These are phyloP conservation scores for Philotrypesis tridentata DNA, from an alignment of 1,140 invertebrate species.

Conservation along the genomic window DNA sequence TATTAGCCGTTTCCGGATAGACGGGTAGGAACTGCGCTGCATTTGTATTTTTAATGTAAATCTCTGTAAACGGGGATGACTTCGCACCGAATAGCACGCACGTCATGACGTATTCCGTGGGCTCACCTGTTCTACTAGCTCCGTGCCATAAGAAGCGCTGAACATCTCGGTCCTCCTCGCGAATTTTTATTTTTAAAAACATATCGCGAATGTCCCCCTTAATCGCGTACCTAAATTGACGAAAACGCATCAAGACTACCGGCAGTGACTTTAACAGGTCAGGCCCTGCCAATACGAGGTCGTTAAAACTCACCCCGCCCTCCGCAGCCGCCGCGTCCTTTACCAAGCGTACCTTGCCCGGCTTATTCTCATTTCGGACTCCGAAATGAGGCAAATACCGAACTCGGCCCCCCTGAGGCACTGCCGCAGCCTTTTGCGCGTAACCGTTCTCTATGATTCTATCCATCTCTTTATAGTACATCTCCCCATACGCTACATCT, in stretches of 20 bases:
- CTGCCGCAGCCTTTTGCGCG: background rate
- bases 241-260: background rate
- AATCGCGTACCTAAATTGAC: slow-evolving; percentile 56
- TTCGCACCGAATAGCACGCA: too few relatives aligned
- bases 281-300: background rate
- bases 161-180: too few relatives aligned
- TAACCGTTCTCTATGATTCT: background rate
- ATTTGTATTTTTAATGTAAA: slow-evolving; percentile 55
- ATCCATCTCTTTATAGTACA: slow-evolving; percentile 12
- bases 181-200: too few relatives aligned
- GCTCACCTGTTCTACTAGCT: too few relatives aligned
- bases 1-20: background rate
- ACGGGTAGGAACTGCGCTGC: background rate
- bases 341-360: too few relatives aligned
- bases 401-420: background rate
- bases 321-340: background rate
- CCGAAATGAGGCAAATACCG: slow-evolving; percentile 11
- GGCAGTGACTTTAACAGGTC: slow-evolving; percentile 7
- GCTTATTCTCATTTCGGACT: too few relatives aligned
- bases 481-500: background rate
- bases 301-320: background rate
- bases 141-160: too few relatives aligned
- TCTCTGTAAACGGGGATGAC: too few relatives aligned
- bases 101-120: too few relatives aligned
- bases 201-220: too few relatives aligned